phyloP scores from a whole-genome alignment of 2,888 invertebrate species.

The Diarsia mendica region DNA sequence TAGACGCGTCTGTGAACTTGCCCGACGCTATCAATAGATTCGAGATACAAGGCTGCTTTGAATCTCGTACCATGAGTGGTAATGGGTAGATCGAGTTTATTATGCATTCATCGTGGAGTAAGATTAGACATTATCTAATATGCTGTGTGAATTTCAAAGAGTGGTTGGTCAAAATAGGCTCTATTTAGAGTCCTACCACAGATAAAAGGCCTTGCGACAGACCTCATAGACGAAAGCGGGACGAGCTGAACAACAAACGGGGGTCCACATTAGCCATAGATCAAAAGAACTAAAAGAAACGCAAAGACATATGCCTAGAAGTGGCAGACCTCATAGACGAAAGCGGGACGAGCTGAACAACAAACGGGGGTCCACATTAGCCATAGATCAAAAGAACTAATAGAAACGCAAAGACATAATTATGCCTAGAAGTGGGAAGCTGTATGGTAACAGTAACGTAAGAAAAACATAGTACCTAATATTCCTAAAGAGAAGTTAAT shows the following conservation, averaged over 20 bases:
- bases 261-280: background rate
- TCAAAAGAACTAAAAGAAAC: background rate
- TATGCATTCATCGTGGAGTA: conserved; percentile 15
- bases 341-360: background rate
- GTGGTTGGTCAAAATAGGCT: background rate
- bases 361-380: background rate
- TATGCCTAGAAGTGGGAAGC: no score
- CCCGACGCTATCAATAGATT: conserved; percentile 58
- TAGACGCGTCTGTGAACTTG: conserved; percentile 68
- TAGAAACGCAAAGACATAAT: no score
- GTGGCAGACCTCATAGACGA: background rate
- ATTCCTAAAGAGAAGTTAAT: background rate
- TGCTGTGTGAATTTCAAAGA: background rate
- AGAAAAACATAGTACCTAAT: no score
- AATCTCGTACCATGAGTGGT: conserved; percentile 34
- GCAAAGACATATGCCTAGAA: no score
- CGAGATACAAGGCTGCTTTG: conserved; percentile 40
- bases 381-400: background rate
- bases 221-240: background rate
- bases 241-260: background rate
- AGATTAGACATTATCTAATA: conserved; percentile 4
- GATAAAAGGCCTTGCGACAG: background rate
- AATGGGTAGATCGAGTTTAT: conserved; percentile 34
- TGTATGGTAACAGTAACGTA: no score
- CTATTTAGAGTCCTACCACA: background rate